Conservation (phyloP, 2,797 vertebrate species). For the Lepilemur septentrionalis region DNA sequence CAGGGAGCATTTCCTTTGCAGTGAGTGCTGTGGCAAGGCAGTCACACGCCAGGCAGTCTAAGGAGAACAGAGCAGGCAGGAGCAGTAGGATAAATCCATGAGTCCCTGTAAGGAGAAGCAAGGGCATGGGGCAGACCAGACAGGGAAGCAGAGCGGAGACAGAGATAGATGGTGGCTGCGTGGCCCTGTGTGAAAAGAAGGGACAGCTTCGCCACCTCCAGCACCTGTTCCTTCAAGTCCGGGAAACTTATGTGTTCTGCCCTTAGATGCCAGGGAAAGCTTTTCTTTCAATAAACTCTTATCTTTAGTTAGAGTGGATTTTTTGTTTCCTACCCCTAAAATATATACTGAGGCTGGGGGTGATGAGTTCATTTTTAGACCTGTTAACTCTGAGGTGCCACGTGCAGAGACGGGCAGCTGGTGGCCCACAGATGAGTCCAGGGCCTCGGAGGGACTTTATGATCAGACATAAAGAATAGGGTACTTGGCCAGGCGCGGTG, state of each 20-base stretch:
- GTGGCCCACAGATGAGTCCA: neutral
- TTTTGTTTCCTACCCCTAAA: neutral
- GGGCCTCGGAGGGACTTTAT: neutral
- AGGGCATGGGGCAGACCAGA: neutral
- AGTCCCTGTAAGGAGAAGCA: neutral
- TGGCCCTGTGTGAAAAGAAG: neutral
- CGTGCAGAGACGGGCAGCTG: neutral
- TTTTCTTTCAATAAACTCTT: neutral
- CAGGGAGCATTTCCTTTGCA: neutral
- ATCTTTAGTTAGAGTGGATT: neutral
- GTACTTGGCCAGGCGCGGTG: too few relatives aligned
- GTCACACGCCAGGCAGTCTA: neutral
- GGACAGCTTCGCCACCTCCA: neutral
- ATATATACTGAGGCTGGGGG: neutral
- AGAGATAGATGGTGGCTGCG: accelerated
- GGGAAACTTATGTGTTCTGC: neutral
- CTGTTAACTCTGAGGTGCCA: neutral
- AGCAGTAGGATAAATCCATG: neutral
- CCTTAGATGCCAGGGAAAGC: neutral
- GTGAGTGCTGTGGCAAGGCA: neutral
- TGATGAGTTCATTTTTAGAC: neutral
- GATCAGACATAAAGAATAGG: neutral
- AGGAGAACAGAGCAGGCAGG: neutral
- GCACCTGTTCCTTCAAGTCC: too few relatives aligned
- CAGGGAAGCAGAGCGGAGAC: neutral